phyloP scores from a whole-genome alignment of 2,888 invertebrate species.

The Pyrocoelia pectoralis region DNA sequence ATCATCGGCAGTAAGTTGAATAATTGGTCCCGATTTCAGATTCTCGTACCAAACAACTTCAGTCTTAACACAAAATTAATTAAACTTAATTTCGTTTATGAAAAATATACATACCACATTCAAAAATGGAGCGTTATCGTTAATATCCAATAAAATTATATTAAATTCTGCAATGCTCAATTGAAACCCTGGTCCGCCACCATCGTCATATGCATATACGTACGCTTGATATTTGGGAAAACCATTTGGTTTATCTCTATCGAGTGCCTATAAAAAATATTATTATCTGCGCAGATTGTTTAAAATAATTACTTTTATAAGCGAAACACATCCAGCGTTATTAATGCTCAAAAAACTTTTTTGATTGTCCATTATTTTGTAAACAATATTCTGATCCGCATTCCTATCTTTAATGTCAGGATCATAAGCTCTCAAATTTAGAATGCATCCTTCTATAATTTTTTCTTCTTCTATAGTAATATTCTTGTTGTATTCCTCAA shows the following conservation, averaged over 20 bases:
- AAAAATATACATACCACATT: constrained; percentile 76
- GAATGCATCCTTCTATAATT: constrained; percentile 73
- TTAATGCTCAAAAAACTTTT: constrained; percentile 76
- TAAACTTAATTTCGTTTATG: background rate
- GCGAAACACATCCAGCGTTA: constrained; percentile 75
- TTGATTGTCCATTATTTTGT: constrained; percentile 78
- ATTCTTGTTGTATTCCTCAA: constrained; percentile 73
- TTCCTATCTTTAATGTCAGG: constrained; percentile 82
- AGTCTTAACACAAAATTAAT: constrained; percentile 58
- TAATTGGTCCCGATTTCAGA: constrained; percentile 72
- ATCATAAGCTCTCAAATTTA: constrained; percentile 80
- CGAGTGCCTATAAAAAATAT: constrained; percentile 68
- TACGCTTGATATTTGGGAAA: constrained; percentile 80
- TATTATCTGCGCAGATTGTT: too few species aligned
- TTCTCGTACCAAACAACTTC: constrained; percentile 88
- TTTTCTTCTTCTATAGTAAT: constrained; percentile 81
- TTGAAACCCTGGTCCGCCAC: constrained; percentile 71
- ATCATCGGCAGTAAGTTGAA: constrained; percentile 75
- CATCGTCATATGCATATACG: constrained; percentile 79
- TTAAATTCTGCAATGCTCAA: constrained; percentile 73
- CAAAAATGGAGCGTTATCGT: constrained; percentile 92
- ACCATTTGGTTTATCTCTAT: constrained; percentile 90
- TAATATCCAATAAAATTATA: constrained; percentile 80
- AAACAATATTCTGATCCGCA: constrained; percentile 80
- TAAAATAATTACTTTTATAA: constrained; percentile 63